Conservation (phyloP, 2,113 vertebrate genomes). For the Saccopteryx bilineata region DNA sequence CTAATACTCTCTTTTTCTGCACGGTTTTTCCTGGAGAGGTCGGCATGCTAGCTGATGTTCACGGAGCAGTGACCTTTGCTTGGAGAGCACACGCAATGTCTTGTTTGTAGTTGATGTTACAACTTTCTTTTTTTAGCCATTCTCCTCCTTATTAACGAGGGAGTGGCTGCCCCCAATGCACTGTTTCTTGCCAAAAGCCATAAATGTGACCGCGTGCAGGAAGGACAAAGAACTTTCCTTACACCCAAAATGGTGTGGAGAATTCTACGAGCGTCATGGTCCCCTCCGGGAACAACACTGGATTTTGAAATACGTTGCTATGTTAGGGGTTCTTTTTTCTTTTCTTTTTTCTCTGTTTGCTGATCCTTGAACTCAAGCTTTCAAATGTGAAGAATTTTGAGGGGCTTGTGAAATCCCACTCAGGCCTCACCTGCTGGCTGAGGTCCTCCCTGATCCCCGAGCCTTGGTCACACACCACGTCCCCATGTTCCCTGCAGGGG, state of each 20-base stretch:
- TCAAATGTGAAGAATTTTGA: background rate
- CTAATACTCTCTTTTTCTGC: background rate
- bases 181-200: background rate
- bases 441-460: background rate
- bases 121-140: background rate
- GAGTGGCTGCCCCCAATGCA: background rate
- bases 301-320: background rate
- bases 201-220: too few species aligned
- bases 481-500: too few species aligned
- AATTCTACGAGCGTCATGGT: too few species aligned
- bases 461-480: fast-evolving
- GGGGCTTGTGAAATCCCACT: too few species aligned
- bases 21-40: background rate
- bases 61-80: background rate
- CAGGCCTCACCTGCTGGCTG: fast-evolving
- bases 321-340: background rate
- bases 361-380: background rate
- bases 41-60: too few species aligned
- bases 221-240: too few species aligned
- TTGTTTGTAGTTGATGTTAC: background rate
- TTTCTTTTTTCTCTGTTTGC: background rate
- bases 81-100: background rate
- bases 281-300: background rate
- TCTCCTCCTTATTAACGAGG: background rate
- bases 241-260: too few species aligned